A percentile compares a stretch with the other conserved stretches of the same genome.
phyloP scores from a whole-genome alignment of 2,113 vertebrate species.

The Hippocampus guttulatus region DNA sequence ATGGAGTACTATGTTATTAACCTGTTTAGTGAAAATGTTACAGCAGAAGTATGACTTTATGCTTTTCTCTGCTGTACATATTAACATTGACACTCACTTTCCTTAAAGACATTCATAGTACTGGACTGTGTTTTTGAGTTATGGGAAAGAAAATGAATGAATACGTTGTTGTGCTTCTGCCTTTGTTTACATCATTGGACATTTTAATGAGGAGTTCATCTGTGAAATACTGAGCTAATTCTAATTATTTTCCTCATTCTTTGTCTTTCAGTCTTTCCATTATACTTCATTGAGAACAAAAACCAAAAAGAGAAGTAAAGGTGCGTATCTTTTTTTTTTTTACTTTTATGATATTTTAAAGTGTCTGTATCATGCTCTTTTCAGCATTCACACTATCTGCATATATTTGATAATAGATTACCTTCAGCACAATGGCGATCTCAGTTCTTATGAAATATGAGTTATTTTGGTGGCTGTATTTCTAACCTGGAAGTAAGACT shows the following conservation, averaged over 20 bases:
- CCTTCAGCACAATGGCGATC: no score
- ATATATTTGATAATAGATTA: no score
- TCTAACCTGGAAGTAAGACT: no score
- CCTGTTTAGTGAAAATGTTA: background rate
- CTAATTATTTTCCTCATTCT: slow-evolving; percentile 33
- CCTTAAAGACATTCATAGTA: background rate
- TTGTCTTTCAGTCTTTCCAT: slow-evolving; percentile 79
- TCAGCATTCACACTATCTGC: no score
- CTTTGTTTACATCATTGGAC: background rate
- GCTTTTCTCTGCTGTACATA: background rate
- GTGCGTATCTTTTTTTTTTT: slow-evolving; percentile 56
- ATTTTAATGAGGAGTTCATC: slow-evolving; percentile 21
- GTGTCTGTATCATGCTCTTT: no score
- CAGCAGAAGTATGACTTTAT: background rate
- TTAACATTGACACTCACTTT: background rate
- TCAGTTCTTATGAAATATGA: no score
- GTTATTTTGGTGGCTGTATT: no score
- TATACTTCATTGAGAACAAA: slow-evolving; percentile 86
- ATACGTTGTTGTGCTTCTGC: background rate
- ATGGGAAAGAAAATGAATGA: background rate
- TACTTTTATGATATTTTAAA: background rate
- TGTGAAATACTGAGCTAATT: slow-evolving; percentile 14
- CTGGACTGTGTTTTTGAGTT: background rate
- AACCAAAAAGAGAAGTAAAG: slow-evolving; percentile 88
- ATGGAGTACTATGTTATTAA: background rate